These are phyloP conservation scores for Unio pictorum DNA, from an alignment of 2,888 invertebrate genomes.

Conservation along the genomic window DNA sequence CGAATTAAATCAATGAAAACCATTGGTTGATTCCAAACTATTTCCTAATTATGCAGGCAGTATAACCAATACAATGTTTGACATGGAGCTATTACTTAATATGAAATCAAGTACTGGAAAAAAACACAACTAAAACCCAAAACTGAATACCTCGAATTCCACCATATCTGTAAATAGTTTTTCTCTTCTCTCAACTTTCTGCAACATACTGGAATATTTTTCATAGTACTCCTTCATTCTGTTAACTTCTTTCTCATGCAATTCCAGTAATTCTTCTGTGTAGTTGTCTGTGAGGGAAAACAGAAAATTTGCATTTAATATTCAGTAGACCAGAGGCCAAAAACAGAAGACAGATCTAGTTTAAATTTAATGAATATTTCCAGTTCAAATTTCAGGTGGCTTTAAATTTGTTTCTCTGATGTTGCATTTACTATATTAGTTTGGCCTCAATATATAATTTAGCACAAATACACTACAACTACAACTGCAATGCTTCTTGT, in stretches of 20 bases:
- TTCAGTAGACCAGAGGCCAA: background rate
- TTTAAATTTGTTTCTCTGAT: too few relatives aligned
- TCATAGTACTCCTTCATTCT: constrained; percentile 74
- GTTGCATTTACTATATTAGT: too few relatives aligned
- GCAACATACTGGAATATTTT: constrained; percentile 66
- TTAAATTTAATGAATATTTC: background rate
- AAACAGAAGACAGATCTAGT: background rate
- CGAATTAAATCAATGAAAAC: too few relatives aligned
- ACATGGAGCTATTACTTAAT: background rate
- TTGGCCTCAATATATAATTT: too few relatives aligned
- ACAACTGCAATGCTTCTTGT: too few relatives aligned
- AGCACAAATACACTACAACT: too few relatives aligned
- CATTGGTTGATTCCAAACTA: too few relatives aligned
- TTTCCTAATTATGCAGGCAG: too few relatives aligned
- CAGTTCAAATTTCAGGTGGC: too few relatives aligned
- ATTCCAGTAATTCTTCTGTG: constrained; percentile 84
- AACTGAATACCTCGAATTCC: constrained; percentile 77
- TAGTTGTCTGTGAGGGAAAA: constrained; percentile 77
- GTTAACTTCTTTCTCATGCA: constrained; percentile 85
- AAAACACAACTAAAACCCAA: background rate
- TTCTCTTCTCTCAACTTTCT: constrained; percentile 77
- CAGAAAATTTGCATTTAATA: background rate
- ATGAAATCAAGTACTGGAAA: background rate
- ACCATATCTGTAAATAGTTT: constrained; percentile 83
- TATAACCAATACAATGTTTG: too few relatives aligned